Evolutionary conservation across 2,888 invertebrate genomes (phyloP).

Genomic region (Hedychridium roseum): DNA sequence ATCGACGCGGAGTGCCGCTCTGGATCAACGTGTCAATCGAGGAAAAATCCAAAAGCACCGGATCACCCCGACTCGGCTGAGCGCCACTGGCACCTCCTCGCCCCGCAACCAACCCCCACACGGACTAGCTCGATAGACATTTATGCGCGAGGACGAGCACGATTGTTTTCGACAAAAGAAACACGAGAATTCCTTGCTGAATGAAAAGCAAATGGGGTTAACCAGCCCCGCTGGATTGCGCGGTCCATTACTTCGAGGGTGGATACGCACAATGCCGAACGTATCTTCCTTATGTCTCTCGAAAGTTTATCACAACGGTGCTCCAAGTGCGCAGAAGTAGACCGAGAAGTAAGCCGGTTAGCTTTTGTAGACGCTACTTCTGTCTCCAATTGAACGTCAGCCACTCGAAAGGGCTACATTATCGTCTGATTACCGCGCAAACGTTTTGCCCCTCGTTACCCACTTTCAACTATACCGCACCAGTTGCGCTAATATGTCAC

Average conservation of each 20-base stretch:
- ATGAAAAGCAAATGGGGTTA: constrained; percentile 42
- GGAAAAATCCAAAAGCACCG: not conserved
- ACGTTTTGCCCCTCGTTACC: no score
- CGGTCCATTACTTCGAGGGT: constrained; percentile 35
- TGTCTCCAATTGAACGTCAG: no score
- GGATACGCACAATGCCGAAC: constrained; percentile 32
- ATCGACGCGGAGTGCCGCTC: constrained; percentile 44
- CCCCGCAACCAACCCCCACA: constrained; percentile 3
- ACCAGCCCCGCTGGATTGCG: constrained; percentile 30
- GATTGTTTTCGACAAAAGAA: constrained; percentile 40
- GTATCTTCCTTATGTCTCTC: constrained; percentile 30
- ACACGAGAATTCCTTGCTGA: constrained; percentile 24
- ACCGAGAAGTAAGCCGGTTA: constrained; percentile 15
- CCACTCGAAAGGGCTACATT: no score
- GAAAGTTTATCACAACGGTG: no score
- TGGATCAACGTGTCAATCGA: constrained; percentile 1
- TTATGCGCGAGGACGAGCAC: constrained; percentile 21
- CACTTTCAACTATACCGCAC: no score
- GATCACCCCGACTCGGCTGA: no score
- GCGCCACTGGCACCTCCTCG: no score
- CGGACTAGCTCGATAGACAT: constrained; percentile 21
- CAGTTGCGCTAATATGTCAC: no score
- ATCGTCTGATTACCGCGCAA: no score
- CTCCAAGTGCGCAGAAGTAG: constrained; percentile 12
- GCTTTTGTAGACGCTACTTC: no score